Base-by-base conservation (phyloP, 2,113 vertebrate species). In the Paramisgurnus dabryanus region DNA sequence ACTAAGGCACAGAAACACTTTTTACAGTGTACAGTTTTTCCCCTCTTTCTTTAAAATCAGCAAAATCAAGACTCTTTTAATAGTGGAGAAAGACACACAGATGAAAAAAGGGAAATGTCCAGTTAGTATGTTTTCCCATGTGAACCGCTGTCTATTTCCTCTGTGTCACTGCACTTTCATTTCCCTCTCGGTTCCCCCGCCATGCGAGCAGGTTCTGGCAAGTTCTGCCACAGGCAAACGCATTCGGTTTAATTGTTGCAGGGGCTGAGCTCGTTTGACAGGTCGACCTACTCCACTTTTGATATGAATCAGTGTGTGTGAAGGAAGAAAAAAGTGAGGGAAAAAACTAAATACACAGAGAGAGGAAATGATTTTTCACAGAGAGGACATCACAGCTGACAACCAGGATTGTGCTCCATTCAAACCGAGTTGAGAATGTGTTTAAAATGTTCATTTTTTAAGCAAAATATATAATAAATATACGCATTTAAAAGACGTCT, bases 231-330 rank as follows among this genome's bases (percentile, higher is more conserved):
- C 43, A 43, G 65, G 50, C 76, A 82, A 88, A 67, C 74, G 65
- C 60, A 40, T 79, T 3, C 40, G 57, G 41, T 83, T 79, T 88
- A 85, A 88, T 89, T 84, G 85, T 27, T 84, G 70, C 82, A 78
- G 78, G 68, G 81, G 83, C 39, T 73, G 80, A 71, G 61, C 67
- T 11, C 66, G 79, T 63, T 83, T 81, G 85, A 86, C 87, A 80
- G 77, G 57, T 81, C 75, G 69, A 40, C 85, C 65, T 61, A 73
- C 6, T 61, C 81, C 49, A 80, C 27, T 68, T 81, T 57, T 64
- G 71, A 81, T 83, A 71, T 7, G 17, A 80, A 82, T 80, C 72
- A 87, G 80, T 73, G 11, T 61, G 68, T 66, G 57, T 18, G 73
- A 45, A 58, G 0, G 2, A 47, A 73, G 58, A 63, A 64, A 41